Conservation (phyloP, 2,888 invertebrate genomes). For the Agrilus mali region DNA sequence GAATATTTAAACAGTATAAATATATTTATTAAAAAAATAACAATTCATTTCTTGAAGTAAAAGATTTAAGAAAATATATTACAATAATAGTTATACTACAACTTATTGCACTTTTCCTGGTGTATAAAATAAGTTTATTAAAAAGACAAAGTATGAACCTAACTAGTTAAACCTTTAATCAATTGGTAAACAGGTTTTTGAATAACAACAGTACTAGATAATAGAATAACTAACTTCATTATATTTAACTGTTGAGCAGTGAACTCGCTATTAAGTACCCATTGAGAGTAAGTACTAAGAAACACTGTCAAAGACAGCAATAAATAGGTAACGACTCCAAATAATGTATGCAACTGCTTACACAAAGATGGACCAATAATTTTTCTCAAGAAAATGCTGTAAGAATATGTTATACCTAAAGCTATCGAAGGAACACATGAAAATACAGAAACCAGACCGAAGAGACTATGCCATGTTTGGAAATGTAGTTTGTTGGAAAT, state of each 20-base stretch:
- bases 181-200: too few species aligned
- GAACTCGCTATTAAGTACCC: conserved; percentile 10
- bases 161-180: too few species aligned
- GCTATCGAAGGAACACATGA: conserved; percentile 20
- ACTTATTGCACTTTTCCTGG: too few species aligned
- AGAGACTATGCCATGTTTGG: conserved; percentile 26
- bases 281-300: conserved; percentile 14
- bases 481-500: conserved; percentile 25
- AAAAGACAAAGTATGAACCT: too few species aligned
- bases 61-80: too few species aligned
- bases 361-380: conserved; percentile 14
- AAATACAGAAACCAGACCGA: conserved; percentile 24
- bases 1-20: too few species aligned
- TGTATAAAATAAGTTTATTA: too few species aligned
- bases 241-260: conserved; percentile 4
- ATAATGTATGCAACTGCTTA: conserved; percentile 15
- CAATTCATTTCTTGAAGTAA: too few species aligned
- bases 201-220: background rate
- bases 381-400: conserved; percentile 20
- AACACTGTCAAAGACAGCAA: conserved; percentile 14
- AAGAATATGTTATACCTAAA: conserved; percentile 25
- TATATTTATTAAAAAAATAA: too few species aligned
- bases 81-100: too few species aligned
- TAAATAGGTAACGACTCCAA: conserved; percentile 13
- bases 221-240: background rate